Conservation (phyloP, 2,113 vertebrate species). For the Tursiops truncatus region DNA sequence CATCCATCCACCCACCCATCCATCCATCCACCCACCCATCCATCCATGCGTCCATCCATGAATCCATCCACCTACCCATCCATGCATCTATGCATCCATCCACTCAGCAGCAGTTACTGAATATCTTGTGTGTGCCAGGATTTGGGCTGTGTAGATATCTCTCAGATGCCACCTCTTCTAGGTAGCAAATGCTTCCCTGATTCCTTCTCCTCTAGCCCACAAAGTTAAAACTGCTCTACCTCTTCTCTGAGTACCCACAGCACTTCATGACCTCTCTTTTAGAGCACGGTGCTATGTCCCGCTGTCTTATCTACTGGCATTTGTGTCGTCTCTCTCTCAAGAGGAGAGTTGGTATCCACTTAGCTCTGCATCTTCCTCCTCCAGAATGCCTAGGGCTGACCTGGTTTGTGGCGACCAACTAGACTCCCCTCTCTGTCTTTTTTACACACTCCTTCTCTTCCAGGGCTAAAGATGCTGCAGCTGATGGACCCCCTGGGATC, state of each 20-base stretch:
- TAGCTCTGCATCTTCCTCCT: background rate
- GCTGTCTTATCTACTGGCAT: background rate
- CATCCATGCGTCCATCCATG: background rate
- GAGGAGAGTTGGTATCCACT: background rate
- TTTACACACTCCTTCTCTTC: constrained; percentile 13
- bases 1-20: background rate
- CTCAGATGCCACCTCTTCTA: background rate
- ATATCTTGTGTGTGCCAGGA: background rate
- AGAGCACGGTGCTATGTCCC: background rate
- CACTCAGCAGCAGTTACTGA: background rate
- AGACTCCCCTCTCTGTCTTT: background rate
- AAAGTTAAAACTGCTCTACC: background rate
- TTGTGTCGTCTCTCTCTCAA: background rate
- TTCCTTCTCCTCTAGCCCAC: background rate
- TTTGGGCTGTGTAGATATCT: background rate
- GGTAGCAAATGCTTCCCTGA: background rate
- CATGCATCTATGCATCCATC: background rate
- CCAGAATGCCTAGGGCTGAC: background rate
- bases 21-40: background rate
- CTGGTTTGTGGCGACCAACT: background rate
- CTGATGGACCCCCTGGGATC: constrained; percentile 84
- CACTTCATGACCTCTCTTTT: background rate
- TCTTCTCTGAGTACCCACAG: background rate
- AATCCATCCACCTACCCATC: background rate
- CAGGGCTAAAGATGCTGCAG: constrained; percentile 87